Base-by-base conservation (phyloP, 2,113 vertebrate genomes). In the Psammodynastes pulverulentus region DNA sequence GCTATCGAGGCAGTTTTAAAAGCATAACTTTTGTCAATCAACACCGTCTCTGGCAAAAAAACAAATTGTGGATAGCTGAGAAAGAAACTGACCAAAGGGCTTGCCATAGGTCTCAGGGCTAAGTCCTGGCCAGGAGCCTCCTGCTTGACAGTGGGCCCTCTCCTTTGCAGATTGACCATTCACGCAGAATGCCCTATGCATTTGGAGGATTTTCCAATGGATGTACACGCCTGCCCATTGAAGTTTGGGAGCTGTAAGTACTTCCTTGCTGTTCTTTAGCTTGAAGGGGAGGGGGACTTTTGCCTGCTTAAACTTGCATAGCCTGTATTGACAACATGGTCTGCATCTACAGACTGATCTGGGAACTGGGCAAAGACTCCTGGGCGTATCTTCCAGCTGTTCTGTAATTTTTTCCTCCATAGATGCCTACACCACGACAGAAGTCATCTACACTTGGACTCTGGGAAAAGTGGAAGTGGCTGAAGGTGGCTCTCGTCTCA, bases 191-290 rank as follows among this genome's bases (percentile, higher is more conserved):
- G 99, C 90, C 99, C 99, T 79, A 99, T 99, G 99, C 99, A 99
- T 95, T 97, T 99, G 97, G 99, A 99, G 96, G 99, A 99, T 95
- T 99, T 99, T 96, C 99, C 99, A 0, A 99, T 99, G 99, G 99
- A 99, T 49, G 98, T 99, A 39, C 99, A 99, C 1, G 99, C 99
- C 90, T 99, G 99, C 95, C 99, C 99, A 0, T 97, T 99, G 93
- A 99, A 99, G 97, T 99, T 99, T 94, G 99, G 99, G 97, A 99
- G 99, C 97, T 99, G 99, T 99, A 97, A 97, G 99, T 99, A 94
- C 72, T 87, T 21, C 54, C 26, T 54, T 48, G 79, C 9, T 5
- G 15, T 53, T 88, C 39, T 87, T 34, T 46, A 4, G 17, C 34
- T 26, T 53, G 39, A 12, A 45, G 53, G 85, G 15, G 39, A 43